phyloP scores from a whole-genome alignment of 2,113 vertebrate species.

The Clupea harengus region DNA sequence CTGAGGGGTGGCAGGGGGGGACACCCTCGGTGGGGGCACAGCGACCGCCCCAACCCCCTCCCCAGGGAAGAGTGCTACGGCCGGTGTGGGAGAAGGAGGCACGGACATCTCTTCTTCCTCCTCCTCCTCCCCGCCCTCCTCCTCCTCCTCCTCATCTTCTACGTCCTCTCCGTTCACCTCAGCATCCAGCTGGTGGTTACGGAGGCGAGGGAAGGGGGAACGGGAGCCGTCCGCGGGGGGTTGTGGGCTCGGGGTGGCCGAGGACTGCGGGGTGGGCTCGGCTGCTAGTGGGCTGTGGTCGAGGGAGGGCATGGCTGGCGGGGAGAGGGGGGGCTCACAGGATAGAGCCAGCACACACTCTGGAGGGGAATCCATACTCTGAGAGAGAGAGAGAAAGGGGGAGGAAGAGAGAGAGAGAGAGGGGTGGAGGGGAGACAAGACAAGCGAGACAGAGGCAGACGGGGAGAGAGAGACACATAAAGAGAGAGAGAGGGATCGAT shows the following conservation, averaged over 20 bases:
- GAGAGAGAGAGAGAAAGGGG: constrained; percentile 19
- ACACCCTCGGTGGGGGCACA: neutral
- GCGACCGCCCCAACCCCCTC: constrained; percentile 55
- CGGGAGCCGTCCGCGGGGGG: constrained; percentile 60
- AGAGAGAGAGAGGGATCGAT: neutral
- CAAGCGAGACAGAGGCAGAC: neutral
- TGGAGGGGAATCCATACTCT: constrained; percentile 78
- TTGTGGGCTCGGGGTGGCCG: constrained; percentile 56
- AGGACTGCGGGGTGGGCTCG: constrained; percentile 61
- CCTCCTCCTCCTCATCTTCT: constrained; percentile 34
- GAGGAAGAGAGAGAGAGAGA: neutral
- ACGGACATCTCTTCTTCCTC: constrained; percentile 55
- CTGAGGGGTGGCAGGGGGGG: constrained; percentile 64
- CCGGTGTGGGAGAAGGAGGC: constrained; percentile 65
- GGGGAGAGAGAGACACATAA: neutral
- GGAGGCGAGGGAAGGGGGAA: constrained; percentile 61
- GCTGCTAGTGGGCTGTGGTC: constrained; percentile 70
- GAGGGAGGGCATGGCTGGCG: constrained; percentile 67
- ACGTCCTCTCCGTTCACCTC: neutral
- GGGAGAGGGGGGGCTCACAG: constrained; percentile 68
- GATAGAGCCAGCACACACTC: constrained; percentile 74
- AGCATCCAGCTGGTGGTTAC: constrained; percentile 34
- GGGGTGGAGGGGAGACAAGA: neutral
- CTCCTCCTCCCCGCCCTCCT: constrained; percentile 54
- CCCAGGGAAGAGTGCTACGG: constrained; percentile 70